phyloP scores from a whole-genome alignment of 2,888 invertebrate genomes.

The Galerucella nymphaeae region DNA sequence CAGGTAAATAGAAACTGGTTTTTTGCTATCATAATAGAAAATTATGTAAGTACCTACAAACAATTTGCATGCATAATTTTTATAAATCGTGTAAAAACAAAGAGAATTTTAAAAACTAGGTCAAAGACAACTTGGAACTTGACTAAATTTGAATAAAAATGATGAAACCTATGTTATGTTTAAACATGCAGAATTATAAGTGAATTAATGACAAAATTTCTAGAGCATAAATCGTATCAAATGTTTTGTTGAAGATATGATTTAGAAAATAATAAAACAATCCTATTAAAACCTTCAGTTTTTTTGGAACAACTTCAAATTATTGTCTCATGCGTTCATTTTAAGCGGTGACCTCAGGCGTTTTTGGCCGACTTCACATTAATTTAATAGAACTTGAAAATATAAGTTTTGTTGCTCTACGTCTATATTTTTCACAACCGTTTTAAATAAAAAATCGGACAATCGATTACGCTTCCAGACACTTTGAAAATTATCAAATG shows the following conservation, averaged over 20 bases:
- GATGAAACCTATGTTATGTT: background rate
- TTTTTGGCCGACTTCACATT: too few species aligned
- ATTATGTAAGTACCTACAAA: slow-evolving; percentile 18
- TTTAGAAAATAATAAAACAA: background rate
- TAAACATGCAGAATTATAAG: background rate
- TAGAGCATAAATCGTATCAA: background rate
- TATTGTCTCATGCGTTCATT: too few species aligned
- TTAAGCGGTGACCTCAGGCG: too few species aligned
- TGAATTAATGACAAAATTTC: background rate
- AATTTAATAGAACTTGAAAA: too few species aligned
- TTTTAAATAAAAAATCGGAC: too few species aligned
- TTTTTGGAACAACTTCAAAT: too few species aligned
- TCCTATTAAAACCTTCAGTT: too few species aligned
- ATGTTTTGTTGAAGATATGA: background rate
- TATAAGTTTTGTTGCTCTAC: too few species aligned
- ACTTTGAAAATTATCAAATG: too few species aligned
- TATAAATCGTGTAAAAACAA: background rate
- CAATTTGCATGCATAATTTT: slow-evolving; percentile 1
- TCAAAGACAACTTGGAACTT: background rate
- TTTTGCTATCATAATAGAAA: background rate
- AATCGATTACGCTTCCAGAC: too few species aligned
- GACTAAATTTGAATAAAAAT: background rate
- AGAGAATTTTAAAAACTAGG: slow-evolving; percentile 12
- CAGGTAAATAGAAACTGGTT: slow-evolving; percentile 11
- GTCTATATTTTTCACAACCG: too few species aligned